These are phyloP conservation scores for Pipistrellus kuhlii DNA, from an alignment of 2,797 vertebrate genomes.

Conservation along the genomic window DNA sequence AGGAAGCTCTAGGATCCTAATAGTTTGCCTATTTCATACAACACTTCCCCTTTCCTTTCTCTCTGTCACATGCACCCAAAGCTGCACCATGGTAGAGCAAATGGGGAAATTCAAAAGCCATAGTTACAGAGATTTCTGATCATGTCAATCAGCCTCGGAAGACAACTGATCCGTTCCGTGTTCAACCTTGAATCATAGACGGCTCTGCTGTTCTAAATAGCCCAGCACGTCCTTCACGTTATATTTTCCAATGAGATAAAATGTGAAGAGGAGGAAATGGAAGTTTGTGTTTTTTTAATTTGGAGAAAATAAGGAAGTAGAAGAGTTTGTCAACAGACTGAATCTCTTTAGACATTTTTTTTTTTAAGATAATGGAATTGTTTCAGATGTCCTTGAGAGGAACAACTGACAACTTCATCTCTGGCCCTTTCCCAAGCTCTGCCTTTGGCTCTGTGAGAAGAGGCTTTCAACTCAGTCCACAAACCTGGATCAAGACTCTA, in stretches of 20 bases:
- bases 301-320: constrained; percentile 38
- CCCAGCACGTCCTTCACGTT: neutral
- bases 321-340: neutral
- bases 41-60: neutral
- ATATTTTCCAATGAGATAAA: constrained; percentile 54
- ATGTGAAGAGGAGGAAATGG: constrained; percentile 11
- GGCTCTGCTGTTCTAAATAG: neutral
- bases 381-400: neutral
- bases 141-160: neutral
- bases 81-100: neutral
- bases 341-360: neutral
- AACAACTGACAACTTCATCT: neutral
- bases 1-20: neutral
- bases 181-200: constrained; percentile 4
- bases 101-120: neutral
- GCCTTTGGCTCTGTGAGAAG: neutral
- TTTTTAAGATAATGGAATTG: constrained; percentile 22
- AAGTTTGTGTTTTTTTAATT: neutral
- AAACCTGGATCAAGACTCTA: neutral
- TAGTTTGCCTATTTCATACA: neutral
- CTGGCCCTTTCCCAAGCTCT: neutral
- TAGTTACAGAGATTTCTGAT: constrained; percentile 10
- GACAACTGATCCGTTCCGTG: neutral
- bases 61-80: neutral
- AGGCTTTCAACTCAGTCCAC: neutral